Percentiles rank a stretch among this genome's conserved stretches.
phyloP scores from a whole-genome alignment of 2,113 vertebrate species.

The Podocnemis expansa region DNA sequence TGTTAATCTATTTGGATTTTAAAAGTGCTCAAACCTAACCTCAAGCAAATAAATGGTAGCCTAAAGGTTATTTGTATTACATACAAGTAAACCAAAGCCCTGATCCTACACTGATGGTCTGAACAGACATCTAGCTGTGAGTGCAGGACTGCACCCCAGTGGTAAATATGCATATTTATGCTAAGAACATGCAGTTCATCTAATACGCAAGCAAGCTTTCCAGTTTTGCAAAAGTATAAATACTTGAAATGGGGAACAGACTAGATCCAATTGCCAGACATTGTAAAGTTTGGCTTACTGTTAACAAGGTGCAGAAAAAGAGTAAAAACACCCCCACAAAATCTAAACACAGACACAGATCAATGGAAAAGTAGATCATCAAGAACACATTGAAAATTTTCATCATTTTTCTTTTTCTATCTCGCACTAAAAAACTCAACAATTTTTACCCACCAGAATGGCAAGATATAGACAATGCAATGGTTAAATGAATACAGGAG shows the following conservation, averaged over 20 bases:
- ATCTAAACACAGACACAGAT: neutral
- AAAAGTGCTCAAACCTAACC: neutral
- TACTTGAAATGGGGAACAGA: neutral
- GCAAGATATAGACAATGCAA: neutral
- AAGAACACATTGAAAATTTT: neutral
- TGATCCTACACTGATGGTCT: neutral
- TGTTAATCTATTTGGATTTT: neutral
- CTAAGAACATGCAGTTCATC: neutral
- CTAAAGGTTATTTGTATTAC: neutral
- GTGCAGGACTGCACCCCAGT: neutral
- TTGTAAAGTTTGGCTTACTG: too few species aligned
- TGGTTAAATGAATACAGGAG: neutral
- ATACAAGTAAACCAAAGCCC: neutral
- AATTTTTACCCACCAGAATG: neutral
- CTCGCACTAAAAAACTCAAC: neutral
- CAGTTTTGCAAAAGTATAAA: neutral
- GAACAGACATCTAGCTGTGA: neutral
- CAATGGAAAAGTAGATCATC: neutral
- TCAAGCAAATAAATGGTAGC: neutral
- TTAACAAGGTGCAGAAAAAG: too few species aligned
- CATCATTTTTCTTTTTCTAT: neutral
- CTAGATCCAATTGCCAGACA: neutral
- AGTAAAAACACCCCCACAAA: too few species aligned
- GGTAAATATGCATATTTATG: neutral
- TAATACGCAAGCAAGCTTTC: neutral